These are phyloP conservation scores for Caerostris darwini DNA, from an alignment of 1,140 invertebrate genomes.

Conservation along the genomic window DNA sequence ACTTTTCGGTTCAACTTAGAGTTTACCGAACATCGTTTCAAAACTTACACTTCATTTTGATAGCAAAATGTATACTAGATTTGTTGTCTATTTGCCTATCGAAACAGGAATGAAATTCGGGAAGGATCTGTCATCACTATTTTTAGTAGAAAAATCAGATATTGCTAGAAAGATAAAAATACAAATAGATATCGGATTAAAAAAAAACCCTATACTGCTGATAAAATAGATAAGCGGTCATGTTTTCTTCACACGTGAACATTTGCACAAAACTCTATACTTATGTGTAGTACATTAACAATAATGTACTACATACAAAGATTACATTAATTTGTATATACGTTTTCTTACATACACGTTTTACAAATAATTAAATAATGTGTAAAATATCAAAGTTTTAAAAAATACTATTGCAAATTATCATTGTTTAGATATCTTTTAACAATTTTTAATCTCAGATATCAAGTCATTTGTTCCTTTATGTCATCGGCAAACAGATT, in stretches of 20 bases:
- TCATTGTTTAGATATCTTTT: no score
- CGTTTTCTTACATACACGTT: no score
- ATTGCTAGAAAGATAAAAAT: not conserved
- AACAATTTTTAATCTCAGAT: no score
- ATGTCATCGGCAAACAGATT: no score
- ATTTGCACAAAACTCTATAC: not conserved
- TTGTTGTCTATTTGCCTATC: not conserved
- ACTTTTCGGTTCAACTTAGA: not conserved
- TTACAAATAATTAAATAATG: no score
- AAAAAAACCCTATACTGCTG: not conserved
- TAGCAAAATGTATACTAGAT: not conserved
- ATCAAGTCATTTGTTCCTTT: no score
- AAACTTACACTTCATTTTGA: no score
- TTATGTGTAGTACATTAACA: no score
- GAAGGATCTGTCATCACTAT: not conserved
- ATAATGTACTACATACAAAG: no score
- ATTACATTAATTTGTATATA: no score
- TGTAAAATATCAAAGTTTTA: no score
- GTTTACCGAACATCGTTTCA: not conserved
- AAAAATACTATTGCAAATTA: no score
- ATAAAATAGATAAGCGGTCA: not conserved
- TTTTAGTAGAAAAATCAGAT: not conserved
- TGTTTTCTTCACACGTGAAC: not conserved
- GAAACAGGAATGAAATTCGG: not conserved
- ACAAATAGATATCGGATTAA: not conserved